A percentile compares a stretch with the other conserved stretches of the same genome.
Evolutionary conservation across 1,140 invertebrate genomes (phyloP).

Genomic region (Adelges cooleyi): DNA sequence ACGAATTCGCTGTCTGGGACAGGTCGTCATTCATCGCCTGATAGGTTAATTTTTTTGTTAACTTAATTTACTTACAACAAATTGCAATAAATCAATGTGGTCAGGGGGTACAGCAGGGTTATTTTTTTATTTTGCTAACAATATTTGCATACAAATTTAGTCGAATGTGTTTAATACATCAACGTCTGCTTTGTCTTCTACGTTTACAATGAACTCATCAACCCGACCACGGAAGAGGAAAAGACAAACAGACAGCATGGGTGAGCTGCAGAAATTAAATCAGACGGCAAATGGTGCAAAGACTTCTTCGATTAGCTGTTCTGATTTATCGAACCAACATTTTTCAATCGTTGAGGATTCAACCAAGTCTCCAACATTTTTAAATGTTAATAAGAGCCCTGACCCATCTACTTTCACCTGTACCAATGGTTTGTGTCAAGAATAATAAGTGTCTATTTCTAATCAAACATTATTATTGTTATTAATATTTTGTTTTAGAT

Average conservation of each 20-base stretch:
- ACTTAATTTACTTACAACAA: too few relatives aligned
- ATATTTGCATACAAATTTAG: background rate
- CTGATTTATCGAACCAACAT: constrained; percentile 50
- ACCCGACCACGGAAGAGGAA: constrained; percentile 9
- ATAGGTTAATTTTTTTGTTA: too few relatives aligned
- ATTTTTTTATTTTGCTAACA: constrained; percentile 32
- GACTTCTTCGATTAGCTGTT: constrained; percentile 4
- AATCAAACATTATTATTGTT: background rate
- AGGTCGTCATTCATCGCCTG: too few relatives aligned
- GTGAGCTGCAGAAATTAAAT: background rate
- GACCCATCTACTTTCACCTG: constrained; percentile 1
- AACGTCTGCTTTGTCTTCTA: constrained; percentile 5
- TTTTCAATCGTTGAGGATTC: constrained; percentile 71
- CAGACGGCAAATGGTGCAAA: constrained; percentile 2
- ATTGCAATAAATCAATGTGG: too few relatives aligned
- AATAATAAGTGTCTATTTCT: background rate
- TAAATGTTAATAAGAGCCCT: constrained; percentile 71
- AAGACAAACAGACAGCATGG: constrained; percentile 15
- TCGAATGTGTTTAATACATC: background rate
- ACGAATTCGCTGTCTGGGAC: too few relatives aligned
- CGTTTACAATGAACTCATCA: constrained; percentile 14
- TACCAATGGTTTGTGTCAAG: background rate
- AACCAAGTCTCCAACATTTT: too few relatives aligned
- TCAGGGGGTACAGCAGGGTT: too few relatives aligned
- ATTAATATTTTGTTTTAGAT: background rate